A percentile compares a stretch with the other conserved stretches of the same genome.
These are phyloP conservation scores for Zaprionus africanus DNA, from an alignment of 1,140 invertebrate species.

Conservation along the genomic window DNA sequence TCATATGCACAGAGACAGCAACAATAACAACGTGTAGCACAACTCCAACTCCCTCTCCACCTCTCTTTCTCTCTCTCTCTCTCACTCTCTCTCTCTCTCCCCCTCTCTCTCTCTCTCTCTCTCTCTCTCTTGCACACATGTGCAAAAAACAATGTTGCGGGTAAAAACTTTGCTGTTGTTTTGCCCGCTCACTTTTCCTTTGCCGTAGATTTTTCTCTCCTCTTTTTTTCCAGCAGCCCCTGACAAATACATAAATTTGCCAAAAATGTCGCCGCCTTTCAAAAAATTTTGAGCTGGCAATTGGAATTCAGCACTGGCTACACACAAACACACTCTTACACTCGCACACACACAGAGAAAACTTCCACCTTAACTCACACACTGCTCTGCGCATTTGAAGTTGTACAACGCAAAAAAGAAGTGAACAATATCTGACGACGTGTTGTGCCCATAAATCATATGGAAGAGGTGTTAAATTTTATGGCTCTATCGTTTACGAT, in stretches of 20 bases:
- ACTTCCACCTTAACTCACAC: constrained; percentile 19
- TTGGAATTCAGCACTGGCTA: constrained; percentile 71
- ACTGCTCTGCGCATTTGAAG: constrained; percentile 49
- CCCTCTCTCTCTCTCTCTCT: background rate
- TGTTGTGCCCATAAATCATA: constrained; percentile 65
- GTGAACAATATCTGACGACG: constrained; percentile 52
- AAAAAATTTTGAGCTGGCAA: constrained; percentile 80
- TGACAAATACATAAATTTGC: constrained; percentile 84
- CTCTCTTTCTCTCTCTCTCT: background rate
- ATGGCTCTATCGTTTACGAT: constrained; percentile 23
- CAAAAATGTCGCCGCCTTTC: constrained; percentile 83
- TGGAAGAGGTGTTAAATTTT: constrained; percentile 41
- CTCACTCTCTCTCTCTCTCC: background rate
- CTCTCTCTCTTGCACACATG: constrained; percentile 9
- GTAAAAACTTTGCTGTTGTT: constrained; percentile 67
- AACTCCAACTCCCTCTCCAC: background rate
- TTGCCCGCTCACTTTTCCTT: constrained; percentile 23
- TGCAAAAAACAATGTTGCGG: constrained; percentile 74
- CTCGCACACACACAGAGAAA: background rate
- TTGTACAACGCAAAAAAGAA: constrained; percentile 16
- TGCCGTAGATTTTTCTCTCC: background rate
- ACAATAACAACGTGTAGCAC: constrained; percentile 54
- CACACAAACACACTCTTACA: constrained; percentile 1
- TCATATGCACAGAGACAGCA: constrained; percentile 80
- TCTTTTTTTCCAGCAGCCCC: constrained; percentile 57